Evolutionary conservation across 2,113 vertebrate species (phyloP).

Genomic region (Pseudopodoces humilis): DNA sequence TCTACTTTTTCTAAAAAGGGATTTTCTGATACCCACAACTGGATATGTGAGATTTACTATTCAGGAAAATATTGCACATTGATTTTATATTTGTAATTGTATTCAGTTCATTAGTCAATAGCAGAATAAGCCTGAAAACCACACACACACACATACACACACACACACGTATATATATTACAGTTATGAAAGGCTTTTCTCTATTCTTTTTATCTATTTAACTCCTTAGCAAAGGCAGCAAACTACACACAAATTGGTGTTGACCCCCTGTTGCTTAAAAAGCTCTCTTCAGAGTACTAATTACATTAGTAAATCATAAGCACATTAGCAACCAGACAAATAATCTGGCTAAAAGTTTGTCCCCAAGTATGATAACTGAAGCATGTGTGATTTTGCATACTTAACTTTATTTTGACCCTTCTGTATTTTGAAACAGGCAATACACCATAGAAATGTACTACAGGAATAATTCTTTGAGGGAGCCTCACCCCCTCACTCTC

Average conservation of each 20-base stretch:
- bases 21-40: background rate
- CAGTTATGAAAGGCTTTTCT: background rate
- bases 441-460: constrained; percentile 86
- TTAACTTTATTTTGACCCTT: background rate
- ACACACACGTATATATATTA: too few species aligned
- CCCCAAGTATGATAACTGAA: background rate
- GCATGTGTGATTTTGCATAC: background rate
- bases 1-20: background rate
- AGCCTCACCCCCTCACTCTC: constrained; percentile 76
- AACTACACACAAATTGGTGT: background rate
- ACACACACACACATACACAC: too few species aligned
- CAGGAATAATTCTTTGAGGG: constrained; percentile 75
- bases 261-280: background rate
- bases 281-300: background rate
- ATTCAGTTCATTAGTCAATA: background rate
- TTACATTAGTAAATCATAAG: background rate
- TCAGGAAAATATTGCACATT: background rate
- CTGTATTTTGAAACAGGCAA: constrained; percentile 53
- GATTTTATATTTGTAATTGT: background rate
- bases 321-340: background rate
- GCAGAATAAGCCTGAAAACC: background rate
- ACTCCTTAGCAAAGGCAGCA: background rate
- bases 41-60: background rate
- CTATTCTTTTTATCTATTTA: background rate
- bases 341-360: background rate